phyloP scores from a whole-genome alignment of 2,888 invertebrate species.

The Pyrrhia umbra region DNA sequence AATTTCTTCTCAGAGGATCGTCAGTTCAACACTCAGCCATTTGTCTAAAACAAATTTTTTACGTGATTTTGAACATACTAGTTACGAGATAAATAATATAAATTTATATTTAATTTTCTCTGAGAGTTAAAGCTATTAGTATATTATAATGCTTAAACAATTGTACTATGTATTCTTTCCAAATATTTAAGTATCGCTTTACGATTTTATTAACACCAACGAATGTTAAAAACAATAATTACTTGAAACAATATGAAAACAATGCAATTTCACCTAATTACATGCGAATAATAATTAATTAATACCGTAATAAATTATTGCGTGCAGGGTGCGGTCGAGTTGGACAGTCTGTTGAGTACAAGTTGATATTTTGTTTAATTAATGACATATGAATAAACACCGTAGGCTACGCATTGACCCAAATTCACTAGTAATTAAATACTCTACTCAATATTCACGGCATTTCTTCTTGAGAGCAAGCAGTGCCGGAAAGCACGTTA shows the following conservation, averaged over 20 bases:
- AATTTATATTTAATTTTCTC: too few relatives aligned
- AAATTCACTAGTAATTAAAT: not conserved
- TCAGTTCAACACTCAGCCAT: too few relatives aligned
- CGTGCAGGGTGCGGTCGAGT: constrained; percentile 40
- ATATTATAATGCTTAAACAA: too few relatives aligned
- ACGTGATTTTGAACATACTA: too few relatives aligned
- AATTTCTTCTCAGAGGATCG: too few relatives aligned
- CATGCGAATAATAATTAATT: constrained; percentile 42
- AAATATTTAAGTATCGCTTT: too few relatives aligned
- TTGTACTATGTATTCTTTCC: too few relatives aligned
- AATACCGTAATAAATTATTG: constrained; percentile 36
- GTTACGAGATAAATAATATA: too few relatives aligned
- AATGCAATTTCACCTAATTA: constrained; percentile 54
- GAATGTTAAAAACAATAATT: not conserved
- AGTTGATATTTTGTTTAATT: constrained; percentile 33
- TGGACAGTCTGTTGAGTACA: constrained; percentile 23
- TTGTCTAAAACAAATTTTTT: too few relatives aligned
- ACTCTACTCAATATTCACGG: not conserved
- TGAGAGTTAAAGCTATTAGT: too few relatives aligned
- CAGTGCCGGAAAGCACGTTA: too few relatives aligned
- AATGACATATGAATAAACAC: constrained; percentile 34
- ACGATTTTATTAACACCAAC: constrained; percentile 1
- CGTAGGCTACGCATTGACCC: constrained; percentile 22
- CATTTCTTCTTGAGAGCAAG: not conserved
- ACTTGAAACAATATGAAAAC: constrained; percentile 27